These are phyloP conservation scores for Drosophila dives DNA, from an alignment of 2,888 invertebrate species.

Conservation along the genomic window DNA sequence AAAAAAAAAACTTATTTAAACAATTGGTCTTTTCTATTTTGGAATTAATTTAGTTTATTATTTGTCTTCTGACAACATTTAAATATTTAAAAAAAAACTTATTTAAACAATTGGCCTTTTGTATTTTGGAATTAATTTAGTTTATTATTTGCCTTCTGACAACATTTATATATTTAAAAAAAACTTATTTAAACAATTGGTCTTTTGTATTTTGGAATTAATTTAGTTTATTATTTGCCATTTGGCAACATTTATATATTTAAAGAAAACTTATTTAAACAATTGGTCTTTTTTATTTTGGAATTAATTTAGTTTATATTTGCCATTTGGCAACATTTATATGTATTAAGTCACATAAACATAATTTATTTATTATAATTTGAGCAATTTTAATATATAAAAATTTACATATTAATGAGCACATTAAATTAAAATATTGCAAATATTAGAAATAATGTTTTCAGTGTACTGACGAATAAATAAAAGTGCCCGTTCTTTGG, in stretches of 20 bases:
- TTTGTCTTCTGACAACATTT: no score
- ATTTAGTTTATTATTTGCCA: no score
- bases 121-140: background rate
- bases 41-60: no score
- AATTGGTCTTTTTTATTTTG: background rate
- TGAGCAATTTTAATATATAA: background rate
- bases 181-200: background rate
- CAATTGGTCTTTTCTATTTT: no score
- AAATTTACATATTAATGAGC: background rate
- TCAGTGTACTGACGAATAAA: conserved; percentile 1
- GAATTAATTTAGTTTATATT: background rate
- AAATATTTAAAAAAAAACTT: background rate
- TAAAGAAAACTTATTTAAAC: background rate
- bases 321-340: background rate
- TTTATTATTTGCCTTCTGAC: background rate
- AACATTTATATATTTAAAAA: background rate
- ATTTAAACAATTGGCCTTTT: background rate
- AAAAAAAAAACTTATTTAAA: background rate
- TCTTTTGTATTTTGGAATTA: no score
- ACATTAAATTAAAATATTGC: background rate
- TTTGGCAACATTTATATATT: no score
- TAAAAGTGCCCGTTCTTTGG: background rate
- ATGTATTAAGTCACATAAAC: no score
- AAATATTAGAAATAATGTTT: background rate
- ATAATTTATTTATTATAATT: background rate